A percentile compares a stretch with the other conserved stretches of the same genome.
Evolutionary conservation across 1,140 invertebrate species (phyloP).

Genomic region (Trichomalopsis sarcophagae): DNA sequence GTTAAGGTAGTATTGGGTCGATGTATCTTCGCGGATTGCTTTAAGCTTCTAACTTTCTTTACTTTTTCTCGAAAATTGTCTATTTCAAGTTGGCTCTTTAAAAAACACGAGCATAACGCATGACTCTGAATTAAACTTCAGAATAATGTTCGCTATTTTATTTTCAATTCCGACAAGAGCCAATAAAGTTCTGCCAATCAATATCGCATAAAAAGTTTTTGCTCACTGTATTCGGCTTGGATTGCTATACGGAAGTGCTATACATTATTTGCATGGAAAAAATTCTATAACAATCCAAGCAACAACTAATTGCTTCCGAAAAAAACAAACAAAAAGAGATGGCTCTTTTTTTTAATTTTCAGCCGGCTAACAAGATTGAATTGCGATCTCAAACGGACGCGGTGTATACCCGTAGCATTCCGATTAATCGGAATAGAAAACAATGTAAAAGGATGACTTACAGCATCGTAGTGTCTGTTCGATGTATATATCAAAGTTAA

Average conservation of each 20-base stretch:
- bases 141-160: not conserved
- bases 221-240: no score
- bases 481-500: conserved; percentile 26
- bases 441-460: conserved; percentile 34
- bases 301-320: not conserved
- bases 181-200: not conserved
- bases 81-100: conserved; percentile 24
- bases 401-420: not conserved
- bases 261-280: not conserved
- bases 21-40: conserved; percentile 65
- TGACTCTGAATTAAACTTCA: conserved; percentile 20
- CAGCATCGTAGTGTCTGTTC: not conserved
- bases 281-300: not conserved
- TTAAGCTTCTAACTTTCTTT: conserved; percentile 37
- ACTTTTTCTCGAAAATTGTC: conserved; percentile 36
- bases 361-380: not conserved
- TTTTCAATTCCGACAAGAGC: not conserved
- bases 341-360: not conserved
- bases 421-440: not conserved
- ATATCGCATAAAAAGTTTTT: not conserved
- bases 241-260: not conserved
- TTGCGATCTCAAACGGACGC: not conserved
- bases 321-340: not conserved
- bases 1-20: conserved; percentile 71
- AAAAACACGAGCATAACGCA: conserved; percentile 28